Evolutionary conservation across 1,140 invertebrate genomes (phyloP).

Genomic region (Ganaspis sp.): DNA sequence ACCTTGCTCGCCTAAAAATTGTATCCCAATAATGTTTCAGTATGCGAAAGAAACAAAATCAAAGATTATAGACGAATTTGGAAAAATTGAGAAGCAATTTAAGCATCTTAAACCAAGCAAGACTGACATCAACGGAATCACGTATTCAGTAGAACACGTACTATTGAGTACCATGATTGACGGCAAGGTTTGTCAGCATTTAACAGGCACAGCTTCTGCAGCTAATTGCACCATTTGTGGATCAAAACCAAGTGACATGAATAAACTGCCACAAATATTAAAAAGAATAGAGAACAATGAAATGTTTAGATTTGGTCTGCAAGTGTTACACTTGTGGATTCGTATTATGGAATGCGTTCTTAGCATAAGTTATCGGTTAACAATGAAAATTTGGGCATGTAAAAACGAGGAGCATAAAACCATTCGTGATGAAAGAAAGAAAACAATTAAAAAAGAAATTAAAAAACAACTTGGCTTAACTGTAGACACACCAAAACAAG

Average conservation of each 20-base stretch:
- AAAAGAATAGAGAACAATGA: not conserved
- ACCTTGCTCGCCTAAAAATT: not conserved
- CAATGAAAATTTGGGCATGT: not conserved
- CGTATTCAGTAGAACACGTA: not conserved
- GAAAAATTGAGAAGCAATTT: not conserved
- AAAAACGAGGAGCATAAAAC: not conserved
- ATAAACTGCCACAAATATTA: not conserved
- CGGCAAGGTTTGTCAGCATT: not conserved
- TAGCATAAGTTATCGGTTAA: not conserved
- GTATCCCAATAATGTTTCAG: not conserved
- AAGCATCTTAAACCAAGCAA: not conserved
- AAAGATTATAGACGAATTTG: not conserved
- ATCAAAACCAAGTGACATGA: not conserved
- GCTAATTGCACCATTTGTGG: not conserved
- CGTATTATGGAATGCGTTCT: not conserved
- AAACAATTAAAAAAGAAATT: slow-evolving; percentile 13
- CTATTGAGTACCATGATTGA: not conserved
- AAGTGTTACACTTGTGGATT: not conserved
- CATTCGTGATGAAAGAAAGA: not conserved
- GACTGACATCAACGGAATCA: not conserved
- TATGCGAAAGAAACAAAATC: not conserved
- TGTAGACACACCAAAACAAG: slow-evolving; percentile 8
- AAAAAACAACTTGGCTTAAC: not conserved
- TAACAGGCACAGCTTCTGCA: not conserved
- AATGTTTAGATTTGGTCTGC: not conserved